phyloP scores from a whole-genome alignment of 2,888 invertebrate genomes.

The Drosophila ezoana region DNA sequence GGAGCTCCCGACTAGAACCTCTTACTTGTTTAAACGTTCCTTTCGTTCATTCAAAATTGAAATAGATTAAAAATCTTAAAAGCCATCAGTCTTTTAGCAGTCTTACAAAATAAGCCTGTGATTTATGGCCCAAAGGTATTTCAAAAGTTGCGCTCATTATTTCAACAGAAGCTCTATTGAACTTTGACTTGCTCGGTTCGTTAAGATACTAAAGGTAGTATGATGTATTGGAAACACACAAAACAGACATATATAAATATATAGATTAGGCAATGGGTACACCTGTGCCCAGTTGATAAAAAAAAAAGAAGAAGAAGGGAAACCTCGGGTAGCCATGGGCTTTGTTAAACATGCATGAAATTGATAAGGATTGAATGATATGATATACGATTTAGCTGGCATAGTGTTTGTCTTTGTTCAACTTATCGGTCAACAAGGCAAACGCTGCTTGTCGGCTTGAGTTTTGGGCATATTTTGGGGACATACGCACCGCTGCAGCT shows the following conservation, averaged over 20 bases:
- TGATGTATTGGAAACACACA: slow-evolving; percentile 28
- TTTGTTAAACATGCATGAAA: slow-evolving; percentile 24
- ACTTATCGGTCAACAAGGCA: slow-evolving; percentile 30
- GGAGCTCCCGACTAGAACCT: too few relatives aligned
- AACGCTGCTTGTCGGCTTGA: slow-evolving; percentile 26
- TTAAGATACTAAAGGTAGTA: slow-evolving; percentile 7
- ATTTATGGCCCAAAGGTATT: slow-evolving; percentile 5
- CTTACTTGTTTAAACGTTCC: too few relatives aligned
- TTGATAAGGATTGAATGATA: slow-evolving; percentile 34
- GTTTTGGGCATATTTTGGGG: slow-evolving; percentile 10
- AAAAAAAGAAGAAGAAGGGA: not conserved
- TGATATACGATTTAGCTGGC: slow-evolving; percentile 19
- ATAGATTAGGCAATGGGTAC: slow-evolving; percentile 22
- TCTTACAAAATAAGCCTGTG: not conserved
- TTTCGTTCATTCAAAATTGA: too few relatives aligned
- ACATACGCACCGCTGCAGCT: slow-evolving; percentile 87
- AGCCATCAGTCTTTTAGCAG: too few relatives aligned
- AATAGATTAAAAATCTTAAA: too few relatives aligned
- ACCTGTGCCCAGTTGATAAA: slow-evolving; percentile 24
- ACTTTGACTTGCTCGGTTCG: slow-evolving; percentile 30
- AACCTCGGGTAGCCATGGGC: not conserved
- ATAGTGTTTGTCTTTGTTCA: slow-evolving; percentile 18
- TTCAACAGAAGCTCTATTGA: slow-evolving; percentile 10
- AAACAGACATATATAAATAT: not conserved
- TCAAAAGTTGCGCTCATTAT: not conserved